These are phyloP conservation scores for Caenorhabditis latens DNA, from an alignment of 1,140 invertebrate species.

Conservation along the genomic window DNA sequence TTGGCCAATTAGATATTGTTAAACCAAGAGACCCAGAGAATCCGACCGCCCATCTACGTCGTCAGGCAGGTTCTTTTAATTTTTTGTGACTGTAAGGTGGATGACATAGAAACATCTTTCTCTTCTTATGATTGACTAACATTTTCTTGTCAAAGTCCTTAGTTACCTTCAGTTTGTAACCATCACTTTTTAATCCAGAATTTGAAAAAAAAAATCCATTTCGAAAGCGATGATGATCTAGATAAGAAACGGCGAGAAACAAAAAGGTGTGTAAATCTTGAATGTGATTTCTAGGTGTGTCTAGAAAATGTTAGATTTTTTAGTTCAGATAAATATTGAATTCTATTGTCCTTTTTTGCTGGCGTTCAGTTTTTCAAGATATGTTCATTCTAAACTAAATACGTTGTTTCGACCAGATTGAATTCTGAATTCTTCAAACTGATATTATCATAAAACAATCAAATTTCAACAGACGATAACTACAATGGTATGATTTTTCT, in stretches of 20 bases:
- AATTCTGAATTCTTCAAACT: too few relatives aligned
- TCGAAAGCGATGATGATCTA: neutral
- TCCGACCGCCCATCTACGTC: neutral
- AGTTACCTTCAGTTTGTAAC: neutral
- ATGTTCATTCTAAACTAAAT: neutral
- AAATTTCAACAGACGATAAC: too few relatives aligned
- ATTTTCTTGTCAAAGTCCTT: neutral
- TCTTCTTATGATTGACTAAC: neutral
- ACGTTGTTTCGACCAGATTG: neutral
- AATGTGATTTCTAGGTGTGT: neutral
- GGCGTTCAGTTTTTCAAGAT: too few relatives aligned
- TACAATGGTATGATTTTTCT: too few relatives aligned
- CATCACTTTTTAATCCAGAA: neutral
- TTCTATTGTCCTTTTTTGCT: neutral
- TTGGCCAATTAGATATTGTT: constrained; percentile 23
- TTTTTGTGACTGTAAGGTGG: neutral
- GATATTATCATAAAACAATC: too few relatives aligned
- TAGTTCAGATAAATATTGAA: neutral
- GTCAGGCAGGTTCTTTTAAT: neutral
- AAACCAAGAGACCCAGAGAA: neutral
- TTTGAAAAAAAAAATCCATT: neutral
- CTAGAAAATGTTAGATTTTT: neutral
- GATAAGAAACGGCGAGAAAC: neutral
- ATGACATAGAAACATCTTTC: neutral
- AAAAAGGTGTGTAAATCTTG: constrained; percentile 13